phyloP scores from a whole-genome alignment of 2,797 vertebrate species.

The Falco naumanni region DNA sequence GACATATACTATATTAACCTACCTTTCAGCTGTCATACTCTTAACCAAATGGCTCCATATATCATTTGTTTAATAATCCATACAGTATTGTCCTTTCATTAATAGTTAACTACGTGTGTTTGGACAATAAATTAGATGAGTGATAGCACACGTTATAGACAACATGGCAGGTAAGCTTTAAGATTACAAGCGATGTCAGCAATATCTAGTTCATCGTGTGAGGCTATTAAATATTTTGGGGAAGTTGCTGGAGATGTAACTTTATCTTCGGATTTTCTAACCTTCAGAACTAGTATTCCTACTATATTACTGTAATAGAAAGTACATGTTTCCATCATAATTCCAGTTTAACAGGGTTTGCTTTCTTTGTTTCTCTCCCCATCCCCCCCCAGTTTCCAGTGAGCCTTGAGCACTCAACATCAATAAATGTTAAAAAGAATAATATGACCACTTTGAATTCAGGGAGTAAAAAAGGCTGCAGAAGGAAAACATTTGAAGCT shows the following conservation, averaged over 20 bases:
- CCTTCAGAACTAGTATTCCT: background rate
- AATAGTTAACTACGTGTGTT: background rate
- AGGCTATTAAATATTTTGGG: background rate
- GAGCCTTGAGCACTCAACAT: background rate
- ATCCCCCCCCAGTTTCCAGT: fast-evolving
- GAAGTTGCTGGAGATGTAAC: background rate
- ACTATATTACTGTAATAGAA: background rate
- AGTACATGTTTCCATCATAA: background rate
- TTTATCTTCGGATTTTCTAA: background rate
- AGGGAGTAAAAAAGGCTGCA: background rate
- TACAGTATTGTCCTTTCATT: slow-evolving; percentile 17
- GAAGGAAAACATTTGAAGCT: background rate
- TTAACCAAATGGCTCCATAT: background rate
- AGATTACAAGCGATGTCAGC: background rate
- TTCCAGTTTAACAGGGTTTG: background rate
- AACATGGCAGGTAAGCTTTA: background rate
- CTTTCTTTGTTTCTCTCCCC: background rate
- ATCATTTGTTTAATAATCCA: slow-evolving; percentile 53
- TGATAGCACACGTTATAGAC: background rate
- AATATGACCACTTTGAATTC: background rate
- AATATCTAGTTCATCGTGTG: background rate
- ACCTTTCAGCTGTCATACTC: background rate
- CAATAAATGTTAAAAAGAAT: background rate
- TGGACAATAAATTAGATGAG: slow-evolving; percentile 30
- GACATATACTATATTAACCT: slow-evolving; percentile 16